Base-by-base conservation (phyloP, 2,888 invertebrate species). In the Helobdella robusta region DNA sequence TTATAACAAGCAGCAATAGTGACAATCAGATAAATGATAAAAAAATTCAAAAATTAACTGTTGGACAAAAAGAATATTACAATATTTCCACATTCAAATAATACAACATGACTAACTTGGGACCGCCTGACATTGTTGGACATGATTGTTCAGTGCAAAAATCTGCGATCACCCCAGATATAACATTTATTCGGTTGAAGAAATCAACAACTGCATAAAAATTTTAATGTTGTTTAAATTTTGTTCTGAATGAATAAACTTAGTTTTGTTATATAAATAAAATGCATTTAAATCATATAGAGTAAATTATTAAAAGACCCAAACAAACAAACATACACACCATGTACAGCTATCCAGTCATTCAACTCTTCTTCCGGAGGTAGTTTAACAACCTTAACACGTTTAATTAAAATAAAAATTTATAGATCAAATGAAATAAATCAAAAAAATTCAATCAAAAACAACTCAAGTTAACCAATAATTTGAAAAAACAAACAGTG, bases 291-390 rank as follows among this genome's bases (percentile, higher is more conserved):
- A n/a, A n/a, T n/a, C n/a, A n/a, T n/a, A n/a, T n/a, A n/a, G n/a
- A n/a, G n/a, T n/a, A n/a, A n/a, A n/a, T n/a, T n/a, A n/a, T n/a
- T n/a, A n/a, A n/a, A n/a, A n/a, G n/a, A n/a, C n/a, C n/a, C 18
- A 25, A 23, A 61, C 25, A 8, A 23, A 18, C 25, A 15, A 35
- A n/a, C 18, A 52, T 32, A n/a, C 74, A 71, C 82, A 89, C 89
- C 91, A 81, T 92, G 91, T 3, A 92, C 91, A 23, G 91, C 91
- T 46, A 91, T 84, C 92, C 92, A 92, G 78, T 92, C 92, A 74
- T 89, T 89, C 62, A 88, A 79, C 77, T 89, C 88, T 80, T 92
- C 91, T 48, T 77, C 79, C 34, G 85, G 84, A 1, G 91, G 91
- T 68, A 92, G 80, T 75, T 86, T 86, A 0, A 92, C 92, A 1